These are phyloP conservation scores for Bubo blakistoni DNA, from an alignment of 2,113 vertebrate genomes.

Conservation along the genomic window DNA sequence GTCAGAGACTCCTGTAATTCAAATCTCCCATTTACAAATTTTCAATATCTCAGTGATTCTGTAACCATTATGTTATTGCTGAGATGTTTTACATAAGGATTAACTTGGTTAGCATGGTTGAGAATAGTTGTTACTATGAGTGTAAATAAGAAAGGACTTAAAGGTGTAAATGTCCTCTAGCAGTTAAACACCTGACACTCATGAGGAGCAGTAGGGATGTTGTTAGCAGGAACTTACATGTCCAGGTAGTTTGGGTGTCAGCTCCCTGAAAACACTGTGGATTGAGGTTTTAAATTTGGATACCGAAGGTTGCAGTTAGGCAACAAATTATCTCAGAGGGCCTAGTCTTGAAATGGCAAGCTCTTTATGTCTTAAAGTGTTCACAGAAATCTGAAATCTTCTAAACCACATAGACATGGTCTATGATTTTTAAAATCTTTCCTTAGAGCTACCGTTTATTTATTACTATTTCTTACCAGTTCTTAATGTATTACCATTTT, in stretches of 20 bases:
- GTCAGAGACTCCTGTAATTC: neutral
- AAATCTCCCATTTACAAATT: neutral
- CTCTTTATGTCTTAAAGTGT: neutral
- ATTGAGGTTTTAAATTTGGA: neutral
- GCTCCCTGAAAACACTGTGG: neutral
- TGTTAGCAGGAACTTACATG: neutral
- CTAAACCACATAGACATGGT: neutral
- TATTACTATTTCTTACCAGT: accelerated
- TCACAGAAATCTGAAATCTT: neutral
- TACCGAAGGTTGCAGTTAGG: neutral
- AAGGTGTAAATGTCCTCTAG: neutral
- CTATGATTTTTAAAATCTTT: neutral
- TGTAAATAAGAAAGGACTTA: neutral
- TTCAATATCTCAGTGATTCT: neutral
- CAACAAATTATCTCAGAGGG: neutral
- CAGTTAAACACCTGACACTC: neutral
- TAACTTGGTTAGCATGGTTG: neutral
- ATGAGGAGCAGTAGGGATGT: neutral
- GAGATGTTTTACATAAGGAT: neutral
- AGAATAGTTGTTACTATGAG: neutral
- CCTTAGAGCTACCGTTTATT: neutral
- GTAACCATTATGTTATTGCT: neutral
- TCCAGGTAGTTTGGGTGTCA: neutral
- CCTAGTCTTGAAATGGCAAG: neutral
- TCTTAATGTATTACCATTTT: neutral